phyloP scores from a whole-genome alignment of 2,113 vertebrate genomes.

The Anguilla rostrata region DNA sequence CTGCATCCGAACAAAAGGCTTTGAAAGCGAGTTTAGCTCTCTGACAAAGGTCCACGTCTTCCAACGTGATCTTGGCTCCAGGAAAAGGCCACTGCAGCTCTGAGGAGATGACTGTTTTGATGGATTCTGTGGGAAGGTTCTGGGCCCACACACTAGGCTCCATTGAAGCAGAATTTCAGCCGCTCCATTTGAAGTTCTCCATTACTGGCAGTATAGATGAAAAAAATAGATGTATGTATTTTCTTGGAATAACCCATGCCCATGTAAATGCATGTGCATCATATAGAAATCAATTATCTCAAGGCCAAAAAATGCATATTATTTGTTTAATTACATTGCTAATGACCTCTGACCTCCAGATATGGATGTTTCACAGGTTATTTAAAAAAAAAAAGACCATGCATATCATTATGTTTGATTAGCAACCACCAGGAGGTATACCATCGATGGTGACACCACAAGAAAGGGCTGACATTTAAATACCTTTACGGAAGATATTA shows the following conservation, averaged over 20 bases:
- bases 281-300: background rate
- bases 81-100: background rate
- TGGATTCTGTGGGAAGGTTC: constrained; percentile 4
- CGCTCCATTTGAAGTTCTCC: background rate
- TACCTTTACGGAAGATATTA: background rate
- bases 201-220: background rate
- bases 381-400: background rate
- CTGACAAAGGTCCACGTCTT: background rate
- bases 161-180: background rate
- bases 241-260: background rate
- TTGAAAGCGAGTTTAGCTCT: constrained; percentile 3
- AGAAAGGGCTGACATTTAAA: background rate
- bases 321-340: background rate
- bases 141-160: constrained; percentile 6
- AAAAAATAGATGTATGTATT: background rate
- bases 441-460: background rate
- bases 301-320: background rate
- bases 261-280: background rate
- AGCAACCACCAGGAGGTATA: background rate
- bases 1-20: background rate
- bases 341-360: too few species aligned
- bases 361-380: too few species aligned
- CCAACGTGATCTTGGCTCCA: constrained; percentile 7
- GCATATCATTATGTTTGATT: background rate
- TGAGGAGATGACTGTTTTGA: constrained; percentile 1